Percentiles rank a stretch among this genome's conserved stretches.
phyloP scores from a whole-genome alignment of 2,888 invertebrate genomes.

The Sesia apiformis region DNA sequence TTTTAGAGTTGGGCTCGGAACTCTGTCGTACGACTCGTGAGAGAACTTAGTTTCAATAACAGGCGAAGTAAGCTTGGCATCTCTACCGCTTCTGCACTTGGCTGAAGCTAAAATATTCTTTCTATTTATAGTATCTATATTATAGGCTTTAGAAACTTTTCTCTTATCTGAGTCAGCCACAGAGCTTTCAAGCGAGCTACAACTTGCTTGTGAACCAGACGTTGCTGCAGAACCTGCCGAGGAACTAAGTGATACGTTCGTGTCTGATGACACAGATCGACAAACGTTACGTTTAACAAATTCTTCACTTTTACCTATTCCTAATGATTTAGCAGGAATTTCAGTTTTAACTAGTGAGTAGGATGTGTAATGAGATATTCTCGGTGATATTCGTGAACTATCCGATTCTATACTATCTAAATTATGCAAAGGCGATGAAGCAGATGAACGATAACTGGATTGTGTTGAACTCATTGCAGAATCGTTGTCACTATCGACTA shows the following conservation, averaged over 20 bases:
- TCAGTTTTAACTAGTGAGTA: constrained; percentile 63
- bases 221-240: constrained; percentile 82
- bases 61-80: constrained; percentile 81
- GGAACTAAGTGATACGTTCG: constrained; percentile 80
- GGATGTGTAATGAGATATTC: constrained; percentile 49
- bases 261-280: constrained; percentile 82
- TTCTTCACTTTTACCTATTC: constrained; percentile 49
- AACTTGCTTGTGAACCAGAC: constrained; percentile 83
- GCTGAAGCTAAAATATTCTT: constrained; percentile 91
- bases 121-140: constrained; percentile 88
- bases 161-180: constrained; percentile 77
- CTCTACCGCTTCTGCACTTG: constrained; percentile 87
- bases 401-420: constrained; percentile 74
- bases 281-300: constrained; percentile 75
- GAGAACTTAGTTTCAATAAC: constrained; percentile 82
- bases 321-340: constrained; percentile 40
- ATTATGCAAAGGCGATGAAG: constrained; percentile 83
- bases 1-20: constrained; percentile 64
- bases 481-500: constrained; percentile 88
- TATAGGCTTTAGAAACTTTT: constrained; percentile 84
- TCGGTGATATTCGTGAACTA: constrained; percentile 67
- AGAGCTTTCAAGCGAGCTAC: constrained; percentile 78
- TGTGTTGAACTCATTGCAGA: constrained; percentile 91
- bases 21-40: constrained; percentile 71
- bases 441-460: constrained; percentile 84